Evolutionary conservation across 2,888 invertebrate species (phyloP).

Genomic region (Limnephilus rhombicus): DNA sequence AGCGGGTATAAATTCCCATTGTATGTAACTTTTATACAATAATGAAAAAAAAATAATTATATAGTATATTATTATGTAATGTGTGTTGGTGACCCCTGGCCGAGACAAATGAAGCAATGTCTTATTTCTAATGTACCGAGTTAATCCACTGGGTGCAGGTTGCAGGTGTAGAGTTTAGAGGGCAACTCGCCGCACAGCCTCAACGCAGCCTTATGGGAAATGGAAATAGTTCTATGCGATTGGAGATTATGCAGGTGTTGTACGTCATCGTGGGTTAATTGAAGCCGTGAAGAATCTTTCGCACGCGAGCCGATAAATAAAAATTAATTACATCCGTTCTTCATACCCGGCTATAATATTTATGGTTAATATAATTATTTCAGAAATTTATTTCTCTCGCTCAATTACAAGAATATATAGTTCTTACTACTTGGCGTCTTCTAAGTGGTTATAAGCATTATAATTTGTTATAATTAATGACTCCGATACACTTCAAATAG

Average conservation of each 20-base stretch:
- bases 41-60: too few species aligned
- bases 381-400: constrained; percentile 16
- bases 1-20: too few species aligned
- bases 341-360: not conserved
- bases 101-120: constrained; percentile 33
- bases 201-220: constrained; percentile 57
- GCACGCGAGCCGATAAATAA: constrained; percentile 52
- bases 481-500: not conserved
- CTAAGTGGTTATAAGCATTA: not conserved
- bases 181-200: constrained; percentile 35
- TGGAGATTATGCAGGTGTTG: constrained; percentile 51
- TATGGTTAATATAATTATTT: constrained; percentile 4
- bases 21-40: too few species aligned
- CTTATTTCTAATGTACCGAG: constrained; percentile 35
- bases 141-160: constrained; percentile 40
- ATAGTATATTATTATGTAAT: not conserved
- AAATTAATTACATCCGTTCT: constrained; percentile 17
- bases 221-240: constrained; percentile 57
- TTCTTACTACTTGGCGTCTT: not conserved
- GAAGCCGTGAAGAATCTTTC: constrained; percentile 52
- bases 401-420: constrained; percentile 23
- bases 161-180: constrained; percentile 33
- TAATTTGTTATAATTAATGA: not conserved
- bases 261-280: constrained; percentile 56
- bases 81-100: constrained; percentile 21